A percentile compares a stretch with the other conserved stretches of the same genome.
These are phyloP conservation scores for Trididemnum nubilum DNA, from an alignment of 23 tunicate genomes.

Conservation along the genomic window DNA sequence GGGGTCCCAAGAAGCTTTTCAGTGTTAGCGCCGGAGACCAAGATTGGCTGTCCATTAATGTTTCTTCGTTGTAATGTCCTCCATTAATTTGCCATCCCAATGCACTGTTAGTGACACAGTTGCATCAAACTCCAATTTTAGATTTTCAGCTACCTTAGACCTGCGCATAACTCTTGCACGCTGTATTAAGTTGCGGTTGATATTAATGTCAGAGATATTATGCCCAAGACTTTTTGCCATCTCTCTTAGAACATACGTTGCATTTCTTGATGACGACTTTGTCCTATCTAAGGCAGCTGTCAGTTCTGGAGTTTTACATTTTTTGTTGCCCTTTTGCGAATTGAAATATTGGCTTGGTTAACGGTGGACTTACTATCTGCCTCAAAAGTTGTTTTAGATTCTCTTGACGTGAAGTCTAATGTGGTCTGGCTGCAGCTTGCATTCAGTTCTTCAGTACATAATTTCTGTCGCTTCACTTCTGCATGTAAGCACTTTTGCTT, in stretches of 20 bases:
- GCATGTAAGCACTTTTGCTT: neutral
- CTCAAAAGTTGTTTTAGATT: too few species aligned
- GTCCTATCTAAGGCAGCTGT: neutral
- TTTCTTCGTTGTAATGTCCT: neutral
- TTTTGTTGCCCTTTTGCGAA: too few species aligned
- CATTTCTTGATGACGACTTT: neutral
- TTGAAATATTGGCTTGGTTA: too few species aligned
- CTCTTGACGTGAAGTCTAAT: too few species aligned
- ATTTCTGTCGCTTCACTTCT: neutral
- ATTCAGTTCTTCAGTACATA: too few species aligned
- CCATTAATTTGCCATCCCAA: neutral
- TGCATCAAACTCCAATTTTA: neutral
- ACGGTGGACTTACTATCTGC: too few species aligned
- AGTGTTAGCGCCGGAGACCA: neutral
- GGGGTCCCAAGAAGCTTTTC: neutral
- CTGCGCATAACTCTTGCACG: neutral
- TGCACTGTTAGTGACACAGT: neutral
- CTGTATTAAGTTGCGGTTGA: neutral
- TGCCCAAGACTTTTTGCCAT: neutral
- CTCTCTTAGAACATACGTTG: neutral
- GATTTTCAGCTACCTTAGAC: neutral
- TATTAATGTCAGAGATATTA: neutral
- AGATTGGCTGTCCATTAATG: neutral
- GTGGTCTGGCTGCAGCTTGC: too few species aligned
- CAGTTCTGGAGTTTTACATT: neutral